Evolutionary conservation across 2,888 invertebrate species (phyloP), one percentile per base, ranked within the genome.

Genomic region (Tubiluchus corallicola): DNA sequence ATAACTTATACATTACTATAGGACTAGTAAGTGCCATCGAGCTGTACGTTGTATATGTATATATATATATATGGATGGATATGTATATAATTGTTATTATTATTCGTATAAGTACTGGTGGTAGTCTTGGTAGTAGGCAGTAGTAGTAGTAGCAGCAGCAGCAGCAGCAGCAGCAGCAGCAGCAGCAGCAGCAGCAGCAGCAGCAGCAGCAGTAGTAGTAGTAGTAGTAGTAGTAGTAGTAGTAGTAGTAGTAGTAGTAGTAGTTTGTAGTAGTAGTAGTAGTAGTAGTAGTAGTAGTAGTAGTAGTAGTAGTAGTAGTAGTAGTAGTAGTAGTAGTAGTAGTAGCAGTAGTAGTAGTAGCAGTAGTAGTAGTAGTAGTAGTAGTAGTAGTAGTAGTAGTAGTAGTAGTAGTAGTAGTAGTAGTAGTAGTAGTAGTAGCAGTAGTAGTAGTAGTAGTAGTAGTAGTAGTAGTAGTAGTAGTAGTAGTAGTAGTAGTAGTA

Each of bases 351-450:
- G 44, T 44, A 44, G 44, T 44, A 44, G 44, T 44, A 18, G 44
- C 43, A 44, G 42, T 44, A 44, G 44, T 44, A 44, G 43, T 44
- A 44, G 44, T 44, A 43, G 44, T 44, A 44, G 44, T 44, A 43
- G 44, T 44, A 44, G 42, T 44, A 44, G 44, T 44, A 43, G 42
- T 44, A 44, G 44, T 44, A 43, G 44, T 44, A 44, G 44, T 44
- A 43, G 44, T 44, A 44, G 44, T 44, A 43, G 44, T 44, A 44
- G 44, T 44, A 44, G 44, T 44, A 43, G 44, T 44, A 44, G 44
- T 44, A 44, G 44, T 44, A 44, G 44, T 17, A 44, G 43, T 44
- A 44, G 41, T 44, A 17, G 19, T 44, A 44, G 43, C 43, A 43
- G 44, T 44, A 43, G 18, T 43, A 17, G 44, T 44, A 18, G 44